Evolutionary conservation across 2,113 vertebrate genomes (phyloP).

Genomic region (Forbesichthys agassizii): DNA sequence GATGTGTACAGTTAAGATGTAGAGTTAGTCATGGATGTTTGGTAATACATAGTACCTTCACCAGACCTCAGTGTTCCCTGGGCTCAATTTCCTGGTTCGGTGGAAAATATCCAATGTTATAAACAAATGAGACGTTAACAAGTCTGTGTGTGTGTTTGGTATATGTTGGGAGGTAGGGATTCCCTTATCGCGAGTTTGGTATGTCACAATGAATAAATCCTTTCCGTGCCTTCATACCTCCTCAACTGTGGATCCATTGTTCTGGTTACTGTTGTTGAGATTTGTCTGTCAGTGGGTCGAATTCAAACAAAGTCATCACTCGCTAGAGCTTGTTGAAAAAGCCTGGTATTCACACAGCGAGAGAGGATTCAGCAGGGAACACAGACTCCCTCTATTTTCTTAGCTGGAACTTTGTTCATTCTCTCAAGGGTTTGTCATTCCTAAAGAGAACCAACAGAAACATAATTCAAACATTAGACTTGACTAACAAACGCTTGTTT

Average conservation of each 20-base stretch:
- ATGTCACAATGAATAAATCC: slow-evolving; percentile 62
- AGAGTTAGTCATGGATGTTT: slow-evolving; percentile 35
- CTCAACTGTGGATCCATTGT: slow-evolving; percentile 63
- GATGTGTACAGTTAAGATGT: slow-evolving; percentile 41
- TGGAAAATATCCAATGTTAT: slow-evolving; percentile 59
- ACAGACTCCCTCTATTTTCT: slow-evolving; percentile 58
- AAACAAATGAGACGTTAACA: slow-evolving; percentile 50
- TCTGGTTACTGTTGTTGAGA: slow-evolving; percentile 64
- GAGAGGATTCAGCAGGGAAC: slow-evolving; percentile 48
- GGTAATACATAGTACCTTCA: slow-evolving; percentile 51
- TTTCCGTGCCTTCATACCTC: slow-evolving; percentile 63
- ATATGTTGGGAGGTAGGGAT: background rate
- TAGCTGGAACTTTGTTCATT: slow-evolving; percentile 44
- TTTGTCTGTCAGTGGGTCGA: slow-evolving; percentile 64
- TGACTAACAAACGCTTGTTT: slow-evolving; percentile 58
- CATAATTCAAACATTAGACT: slow-evolving; percentile 46
- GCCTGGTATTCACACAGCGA: slow-evolving; percentile 34
- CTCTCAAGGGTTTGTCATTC: slow-evolving; percentile 33
- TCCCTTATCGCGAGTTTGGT: slow-evolving; percentile 51
- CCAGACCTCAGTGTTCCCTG: slow-evolving; percentile 51
- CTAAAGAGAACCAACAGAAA: slow-evolving; percentile 46
- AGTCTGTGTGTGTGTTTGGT: slow-evolving; percentile 24
- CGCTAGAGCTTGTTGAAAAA: slow-evolving; percentile 59
- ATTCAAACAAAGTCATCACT: slow-evolving; percentile 71
- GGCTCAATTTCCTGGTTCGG: slow-evolving; percentile 3